phyloP scores from a whole-genome alignment of 1,140 invertebrate genomes.

The Rhizoglyphus robini region DNA sequence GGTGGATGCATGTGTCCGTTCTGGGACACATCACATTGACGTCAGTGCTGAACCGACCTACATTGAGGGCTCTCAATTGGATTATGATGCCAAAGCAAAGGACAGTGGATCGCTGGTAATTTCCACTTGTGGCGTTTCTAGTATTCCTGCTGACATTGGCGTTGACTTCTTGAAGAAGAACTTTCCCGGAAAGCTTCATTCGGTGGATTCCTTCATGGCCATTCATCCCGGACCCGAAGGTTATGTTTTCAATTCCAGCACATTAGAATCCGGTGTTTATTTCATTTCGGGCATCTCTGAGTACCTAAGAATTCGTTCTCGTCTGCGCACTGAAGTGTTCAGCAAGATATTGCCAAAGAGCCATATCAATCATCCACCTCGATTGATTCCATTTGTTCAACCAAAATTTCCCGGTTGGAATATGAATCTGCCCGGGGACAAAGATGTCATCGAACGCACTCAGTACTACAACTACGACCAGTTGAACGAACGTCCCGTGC shows the following conservation, averaged over 20 bases:
- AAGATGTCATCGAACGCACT: constrained; percentile 56
- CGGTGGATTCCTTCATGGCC: constrained; percentile 22
- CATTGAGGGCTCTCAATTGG: constrained; percentile 63
- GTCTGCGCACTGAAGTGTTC: constrained; percentile 18
- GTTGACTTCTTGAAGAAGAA: constrained; percentile 20
- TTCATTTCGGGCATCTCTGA: constrained; percentile 49
- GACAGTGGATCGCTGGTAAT: constrained; percentile 67
- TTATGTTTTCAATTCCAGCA: constrained; percentile 49
- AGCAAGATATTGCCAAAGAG: constrained; percentile 36
- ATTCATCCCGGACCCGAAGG: constrained; percentile 23
- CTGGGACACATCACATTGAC: constrained; percentile 71
- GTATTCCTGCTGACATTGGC: constrained; percentile 71
- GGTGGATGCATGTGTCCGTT: constrained; percentile 71
- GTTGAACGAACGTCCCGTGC: constrained; percentile 47
- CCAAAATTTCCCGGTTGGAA: constrained; percentile 49
- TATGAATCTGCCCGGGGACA: constrained; percentile 63
- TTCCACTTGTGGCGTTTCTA: constrained; percentile 58
- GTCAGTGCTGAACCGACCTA: constrained; percentile 76
- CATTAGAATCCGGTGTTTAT: constrained; percentile 65
- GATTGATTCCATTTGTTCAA: constrained; percentile 43
- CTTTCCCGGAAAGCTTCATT: constrained; percentile 21
- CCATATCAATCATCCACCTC: constrained; percentile 8
- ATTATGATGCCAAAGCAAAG: constrained; percentile 59
- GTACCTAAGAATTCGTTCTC: constrained; percentile 31
- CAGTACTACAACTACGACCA: constrained; percentile 55